Evolutionary conservation across 1,140 invertebrate genomes (phyloP).

Genomic region (Drosophila elegans): DNA sequence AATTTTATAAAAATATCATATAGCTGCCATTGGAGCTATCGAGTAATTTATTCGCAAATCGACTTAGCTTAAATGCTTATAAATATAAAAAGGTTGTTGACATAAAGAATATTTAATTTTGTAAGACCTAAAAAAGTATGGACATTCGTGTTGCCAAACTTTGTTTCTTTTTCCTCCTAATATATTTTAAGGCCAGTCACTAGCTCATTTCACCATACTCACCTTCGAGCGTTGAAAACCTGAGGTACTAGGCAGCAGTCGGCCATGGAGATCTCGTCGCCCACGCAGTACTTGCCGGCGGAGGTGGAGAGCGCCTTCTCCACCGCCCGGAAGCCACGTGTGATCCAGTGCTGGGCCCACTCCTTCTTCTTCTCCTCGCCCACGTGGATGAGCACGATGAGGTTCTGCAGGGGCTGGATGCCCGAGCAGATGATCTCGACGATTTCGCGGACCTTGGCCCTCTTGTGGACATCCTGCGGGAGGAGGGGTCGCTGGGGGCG

Average conservation of each 20-base stretch:
- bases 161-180: no score
- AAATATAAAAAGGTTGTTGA: no score
- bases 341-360: constrained; percentile 97
- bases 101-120: no score
- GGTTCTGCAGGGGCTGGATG: constrained; percentile 98
- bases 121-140: no score
- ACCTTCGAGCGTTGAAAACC: constrained; percentile 95
- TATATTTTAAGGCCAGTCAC: no score
- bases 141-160: no score
- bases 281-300: constrained; percentile 97
- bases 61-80: no score
- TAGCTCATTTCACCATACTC: constrained; percentile 11
- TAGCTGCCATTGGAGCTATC: no score
- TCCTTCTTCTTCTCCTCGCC: constrained; percentile 94
- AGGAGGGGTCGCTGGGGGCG: constrained; percentile 93
- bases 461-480: constrained; percentile 93
- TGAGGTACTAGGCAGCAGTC: constrained; percentile 98
- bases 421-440: constrained; percentile 93
- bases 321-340: constrained; percentile 93
- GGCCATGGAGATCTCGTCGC: constrained; percentile 96
- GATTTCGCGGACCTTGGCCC: constrained; percentile 91
- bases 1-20: no score
- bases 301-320: constrained; percentile 93
- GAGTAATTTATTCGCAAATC: no score
- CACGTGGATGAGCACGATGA: constrained; percentile 93